Base-by-base conservation (phyloP, 2,797 vertebrate species). In the Novumbra hubbsi region DNA sequence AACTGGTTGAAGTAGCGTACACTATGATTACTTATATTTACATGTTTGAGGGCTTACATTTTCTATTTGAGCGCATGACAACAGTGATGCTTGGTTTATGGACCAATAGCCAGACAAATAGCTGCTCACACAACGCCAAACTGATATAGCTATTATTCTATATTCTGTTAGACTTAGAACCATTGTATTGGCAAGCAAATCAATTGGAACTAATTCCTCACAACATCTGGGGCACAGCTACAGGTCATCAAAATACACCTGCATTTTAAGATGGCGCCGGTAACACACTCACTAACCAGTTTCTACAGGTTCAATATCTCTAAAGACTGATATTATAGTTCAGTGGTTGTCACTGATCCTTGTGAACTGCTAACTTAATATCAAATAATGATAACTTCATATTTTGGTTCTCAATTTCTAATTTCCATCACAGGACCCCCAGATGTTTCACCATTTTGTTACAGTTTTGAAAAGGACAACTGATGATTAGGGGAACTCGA, bases 1-100 rank as follows among this genome's bases (percentile, higher is more conserved):
- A 86, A 86, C 50, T 60, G 60, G 88, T 91, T 92, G 84, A 90
- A 67, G 70, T 75, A n/a, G 78, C 88, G 85, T 85, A 80, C 86
- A 84, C 49, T 73, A 64, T 34, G 41, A 73, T 81, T 86, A 76
- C 82, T 82, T 80, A 41, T 45, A 79, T 70, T 78, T 81, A 77
- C 81, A 65, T 55, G 63, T 70, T 77, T 84, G 76, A 68, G 52
- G 68, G 73, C 73, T 84, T 86, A 81, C 84, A 88, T 81, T 81
- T 80, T 79, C 80, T 71, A 87, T 78, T 78, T 41, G 38, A 78
- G 78, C 50, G 72, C 84, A 81, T 73, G 77, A 68, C 14, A 62
- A 21, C 45, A 73, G 73, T 76, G 55, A 74, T 84, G 83, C 79
- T 81, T 81, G 80, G 80, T 83, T 86, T 73, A 81, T 68, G 78